Percentiles rank a stretch among this genome's conserved stretches.
phyloP scores from a whole-genome alignment of 2,888 invertebrate genomes.

The Megalurothrips usitatus region DNA sequence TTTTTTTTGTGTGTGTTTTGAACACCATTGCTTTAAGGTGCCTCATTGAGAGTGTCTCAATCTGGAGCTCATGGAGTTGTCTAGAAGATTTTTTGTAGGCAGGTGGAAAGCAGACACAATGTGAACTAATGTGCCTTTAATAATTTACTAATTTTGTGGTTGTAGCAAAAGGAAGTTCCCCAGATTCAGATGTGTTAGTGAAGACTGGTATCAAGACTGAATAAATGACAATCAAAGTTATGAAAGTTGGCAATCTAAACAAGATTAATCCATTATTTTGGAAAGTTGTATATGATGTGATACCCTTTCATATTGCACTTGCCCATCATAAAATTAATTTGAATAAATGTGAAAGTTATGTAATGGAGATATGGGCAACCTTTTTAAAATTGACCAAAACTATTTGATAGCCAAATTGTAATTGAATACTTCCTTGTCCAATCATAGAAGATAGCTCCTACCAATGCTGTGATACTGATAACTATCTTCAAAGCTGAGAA shows the following conservation, averaged over 20 bases:
- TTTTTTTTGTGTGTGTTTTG: background rate
- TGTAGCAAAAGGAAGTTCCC: too few relatives aligned
- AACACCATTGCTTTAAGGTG: background rate
- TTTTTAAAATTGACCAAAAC: background rate
- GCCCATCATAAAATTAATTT: too few relatives aligned
- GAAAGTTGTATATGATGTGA: too few relatives aligned
- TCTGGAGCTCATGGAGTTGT: too few relatives aligned
- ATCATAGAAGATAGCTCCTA: background rate
- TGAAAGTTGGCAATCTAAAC: background rate
- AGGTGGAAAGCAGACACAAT: background rate
- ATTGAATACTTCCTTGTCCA: background rate
- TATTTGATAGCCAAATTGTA: background rate
- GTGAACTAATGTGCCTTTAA: background rate
- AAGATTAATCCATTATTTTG: too few relatives aligned
- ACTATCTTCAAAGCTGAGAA: background rate
- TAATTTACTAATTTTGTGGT: conserved; percentile 4
- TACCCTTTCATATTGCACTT: too few relatives aligned
- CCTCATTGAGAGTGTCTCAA: background rate
- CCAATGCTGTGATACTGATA: conserved; percentile 17
- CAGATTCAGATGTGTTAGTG: background rate
- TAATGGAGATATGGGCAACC: too few relatives aligned
- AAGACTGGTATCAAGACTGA: conserved; percentile 10
- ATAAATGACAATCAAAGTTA: background rate
- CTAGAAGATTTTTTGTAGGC: too few relatives aligned
- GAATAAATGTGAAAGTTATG: too few relatives aligned